phyloP scores from a whole-genome alignment of 2,888 invertebrate species.

The Chymomyza fuscimana region DNA sequence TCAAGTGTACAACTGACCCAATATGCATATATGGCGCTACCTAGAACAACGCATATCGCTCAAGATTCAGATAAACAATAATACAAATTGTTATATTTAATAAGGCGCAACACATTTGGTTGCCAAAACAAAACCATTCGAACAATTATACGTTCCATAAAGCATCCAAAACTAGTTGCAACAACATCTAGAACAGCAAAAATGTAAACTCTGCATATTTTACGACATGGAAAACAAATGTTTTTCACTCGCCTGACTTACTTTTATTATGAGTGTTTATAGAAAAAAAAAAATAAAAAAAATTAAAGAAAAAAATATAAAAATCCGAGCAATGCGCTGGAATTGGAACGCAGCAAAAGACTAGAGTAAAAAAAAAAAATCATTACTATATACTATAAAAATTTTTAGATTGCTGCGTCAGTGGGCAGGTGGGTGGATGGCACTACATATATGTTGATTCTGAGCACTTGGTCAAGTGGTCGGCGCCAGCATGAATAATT shows the following conservation, averaged over 20 bases:
- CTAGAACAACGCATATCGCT: not conserved
- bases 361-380: not conserved
- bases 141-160: slow-evolving; percentile 71
- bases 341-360: slow-evolving; percentile 62
- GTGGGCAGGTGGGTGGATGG: slow-evolving; percentile 33
- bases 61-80: slow-evolving; percentile 61
- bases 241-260: slow-evolving; percentile 61
- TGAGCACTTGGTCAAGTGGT: not conserved
- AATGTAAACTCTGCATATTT: slow-evolving; percentile 57
- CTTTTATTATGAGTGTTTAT: slow-evolving; percentile 66
- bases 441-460: not conserved
- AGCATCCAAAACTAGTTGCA: slow-evolving; percentile 42
- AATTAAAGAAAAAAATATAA: slow-evolving; percentile 11
- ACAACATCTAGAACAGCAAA: slow-evolving; percentile 9
- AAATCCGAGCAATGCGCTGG: slow-evolving; percentile 67
- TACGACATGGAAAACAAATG: slow-evolving; percentile 73
- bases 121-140: slow-evolving; percentile 50
- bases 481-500: slow-evolving; percentile 41
- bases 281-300: slow-evolving; percentile 23
- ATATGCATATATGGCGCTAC: not conserved
- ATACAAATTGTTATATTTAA: slow-evolving; percentile 58
- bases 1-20: slow-evolving; percentile 38
- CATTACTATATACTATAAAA: not conserved
- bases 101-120: slow-evolving; percentile 63
- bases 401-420: slow-evolving; percentile 20